Base-by-base conservation (phyloP, 2,797 vertebrate species). In the Peromyscus aztecus region DNA sequence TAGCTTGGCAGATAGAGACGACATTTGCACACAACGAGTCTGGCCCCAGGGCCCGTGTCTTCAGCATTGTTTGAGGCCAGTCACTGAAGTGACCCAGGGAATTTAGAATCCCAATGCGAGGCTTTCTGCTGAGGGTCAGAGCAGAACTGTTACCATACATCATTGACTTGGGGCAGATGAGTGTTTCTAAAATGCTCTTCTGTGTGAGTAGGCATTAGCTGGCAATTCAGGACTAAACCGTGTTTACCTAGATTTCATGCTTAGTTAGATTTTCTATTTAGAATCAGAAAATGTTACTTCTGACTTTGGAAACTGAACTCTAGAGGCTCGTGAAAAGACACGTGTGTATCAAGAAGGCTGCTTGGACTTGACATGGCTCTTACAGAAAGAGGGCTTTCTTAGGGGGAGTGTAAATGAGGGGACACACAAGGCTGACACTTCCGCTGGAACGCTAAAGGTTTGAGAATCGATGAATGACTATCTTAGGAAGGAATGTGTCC, bases 391-490 rank as follows among this genome's bases (percentile, higher is more conserved):
- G 23, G 7, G 19, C 80, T 89, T 95, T 87, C 88, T 75, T 92
- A 90, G 94, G 78, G 31, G 4, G 11, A 91, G n/a, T 61, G 21
- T 81, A 91, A 94, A 91, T 87, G 84, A 96, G 69, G 34, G 65
- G 40, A 81, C 84, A 69, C 52, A 10, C 13, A 46, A 83, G 37
- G 80, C 65, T 87, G 69, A 40, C 27, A 89, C 89, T 81, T 87
- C 80, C 71, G 55, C 71, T 80, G 69, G 83, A 94, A 90, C 46
- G 52, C 14, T 77, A 63, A n/a, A 34, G 6, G 12, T 89, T 91
- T 71, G 71, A 93, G 80, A 82, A 88, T 63, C 34, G 57, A 49
- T n/a, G 77, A 73, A 90, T 1, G 24, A 78, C 59, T 82, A 31
- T 3, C 7, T 3, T 14, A 61, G 77, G 55, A 87, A 90, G 67